Evolutionary conservation across 2,888 invertebrate genomes (phyloP).

Genomic region (Scaptomyza tumidula): DNA sequence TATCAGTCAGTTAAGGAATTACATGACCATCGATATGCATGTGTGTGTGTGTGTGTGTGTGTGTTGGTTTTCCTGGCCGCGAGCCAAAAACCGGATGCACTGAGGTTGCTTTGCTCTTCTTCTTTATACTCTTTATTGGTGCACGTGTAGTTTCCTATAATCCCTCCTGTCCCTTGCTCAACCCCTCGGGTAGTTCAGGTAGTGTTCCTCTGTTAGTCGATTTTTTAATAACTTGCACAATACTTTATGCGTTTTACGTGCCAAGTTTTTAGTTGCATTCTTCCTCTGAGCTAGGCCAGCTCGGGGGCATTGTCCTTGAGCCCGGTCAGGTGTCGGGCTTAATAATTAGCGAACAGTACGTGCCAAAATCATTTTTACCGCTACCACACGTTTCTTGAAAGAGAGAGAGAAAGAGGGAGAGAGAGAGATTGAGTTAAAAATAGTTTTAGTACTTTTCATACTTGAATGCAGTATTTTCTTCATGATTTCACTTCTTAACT

Average conservation of each 20-base stretch:
- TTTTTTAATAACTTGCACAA: slow-evolving; percentile 66
- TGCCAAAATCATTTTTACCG: slow-evolving; percentile 30
- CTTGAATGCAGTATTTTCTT: too few species aligned
- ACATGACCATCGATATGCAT: slow-evolving; percentile 62
- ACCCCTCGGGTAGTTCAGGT: too few species aligned
- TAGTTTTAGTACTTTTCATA: too few species aligned
- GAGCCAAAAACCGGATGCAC: slow-evolving; percentile 40
- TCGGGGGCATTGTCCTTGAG: slow-evolving; percentile 23
- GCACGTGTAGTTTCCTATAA: slow-evolving; percentile 15
- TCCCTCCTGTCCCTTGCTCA: too few species aligned
- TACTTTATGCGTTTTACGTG: slow-evolving; percentile 72
- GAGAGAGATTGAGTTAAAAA: too few species aligned
- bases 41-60: slow-evolving; percentile 38
- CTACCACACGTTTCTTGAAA: slow-evolving; percentile 19
- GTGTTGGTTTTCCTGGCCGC: slow-evolving; percentile 32
- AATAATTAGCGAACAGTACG: slow-evolving; percentile 64
- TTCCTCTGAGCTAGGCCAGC: not conserved
- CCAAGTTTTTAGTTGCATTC: slow-evolving; percentile 23
- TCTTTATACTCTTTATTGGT: not conserved
- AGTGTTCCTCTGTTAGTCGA: slow-evolving; percentile 23
- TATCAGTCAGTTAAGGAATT: slow-evolving; percentile 35
- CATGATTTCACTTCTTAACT: too few species aligned
- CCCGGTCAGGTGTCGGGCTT: slow-evolving; percentile 54
- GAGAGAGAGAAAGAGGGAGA: not conserved
- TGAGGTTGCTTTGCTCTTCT: not conserved